A percentile compares a stretch with the other conserved stretches of the same genome.
Conservation (phyloP, 2,797 vertebrate genomes). For the Pelobates cultripes region DNA sequence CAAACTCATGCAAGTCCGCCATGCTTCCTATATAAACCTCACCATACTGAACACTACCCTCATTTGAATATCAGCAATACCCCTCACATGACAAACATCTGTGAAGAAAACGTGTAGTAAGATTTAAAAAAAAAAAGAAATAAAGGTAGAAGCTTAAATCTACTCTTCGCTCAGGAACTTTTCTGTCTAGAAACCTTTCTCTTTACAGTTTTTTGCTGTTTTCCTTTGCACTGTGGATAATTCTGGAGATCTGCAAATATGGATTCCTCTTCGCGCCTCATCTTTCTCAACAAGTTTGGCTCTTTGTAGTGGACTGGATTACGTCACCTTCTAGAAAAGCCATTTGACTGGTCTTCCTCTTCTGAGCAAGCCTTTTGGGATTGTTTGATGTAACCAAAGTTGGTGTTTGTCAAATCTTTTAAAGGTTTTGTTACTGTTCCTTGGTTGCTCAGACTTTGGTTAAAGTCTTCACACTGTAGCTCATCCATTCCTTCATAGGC, state of each 20-base stretch:
- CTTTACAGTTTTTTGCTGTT: slow-evolving; percentile 31
- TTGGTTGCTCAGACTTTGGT: slow-evolving; percentile 22
- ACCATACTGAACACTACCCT: too few species aligned
- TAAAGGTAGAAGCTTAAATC: neutral
- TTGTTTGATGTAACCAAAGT: neutral
- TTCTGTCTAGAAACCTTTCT: neutral
- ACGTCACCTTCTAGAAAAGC: slow-evolving; percentile 21
- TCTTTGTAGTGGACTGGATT: slow-evolving; percentile 61
- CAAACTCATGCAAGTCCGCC: too few species aligned
- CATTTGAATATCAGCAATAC: neutral
- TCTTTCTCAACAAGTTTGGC: slow-evolving; percentile 62
- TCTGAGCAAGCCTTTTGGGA: neutral
- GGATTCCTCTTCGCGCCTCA: slow-evolving; percentile 66
- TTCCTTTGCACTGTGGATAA: slow-evolving; percentile 24
- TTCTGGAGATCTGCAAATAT: slow-evolving; percentile 48
- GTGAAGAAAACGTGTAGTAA: neutral
- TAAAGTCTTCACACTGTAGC: slow-evolving; percentile 20
- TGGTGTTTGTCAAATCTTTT: slow-evolving; percentile 60
- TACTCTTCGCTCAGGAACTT: neutral
- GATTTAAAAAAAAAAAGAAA: neutral
- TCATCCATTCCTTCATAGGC: slow-evolving; percentile 6
- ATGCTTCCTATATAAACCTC: too few species aligned
- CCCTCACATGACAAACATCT: too few species aligned
- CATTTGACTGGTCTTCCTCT: neutral
- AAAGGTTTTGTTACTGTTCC: slow-evolving; percentile 59